These are phyloP conservation scores for Henricia sp. DNA, from an alignment of 53 echinoderm and acorn worm species.

Conservation along the genomic window DNA sequence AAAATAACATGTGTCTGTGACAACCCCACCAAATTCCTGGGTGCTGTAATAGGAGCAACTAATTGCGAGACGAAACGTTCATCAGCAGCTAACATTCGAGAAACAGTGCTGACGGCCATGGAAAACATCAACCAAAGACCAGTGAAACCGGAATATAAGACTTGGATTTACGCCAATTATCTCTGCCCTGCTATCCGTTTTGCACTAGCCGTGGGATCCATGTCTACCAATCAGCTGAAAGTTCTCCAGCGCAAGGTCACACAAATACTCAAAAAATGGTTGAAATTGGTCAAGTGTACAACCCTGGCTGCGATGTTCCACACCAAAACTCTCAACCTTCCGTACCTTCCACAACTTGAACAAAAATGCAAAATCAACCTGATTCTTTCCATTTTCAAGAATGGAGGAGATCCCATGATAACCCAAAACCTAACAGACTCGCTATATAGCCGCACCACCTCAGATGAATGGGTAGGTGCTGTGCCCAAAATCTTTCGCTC, in stretches of 20 bases:
- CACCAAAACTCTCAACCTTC: too few relatives aligned
- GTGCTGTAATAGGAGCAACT: background rate
- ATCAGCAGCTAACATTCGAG: background rate
- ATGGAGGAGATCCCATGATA: background rate
- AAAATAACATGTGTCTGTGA: background rate
- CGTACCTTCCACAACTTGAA: background rate
- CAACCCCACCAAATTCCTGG: constrained; percentile 1
- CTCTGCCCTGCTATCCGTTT: background rate
- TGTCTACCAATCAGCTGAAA: background rate
- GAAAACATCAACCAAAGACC: constrained; percentile 5
- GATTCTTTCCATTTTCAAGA: background rate
- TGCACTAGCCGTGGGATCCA: background rate
- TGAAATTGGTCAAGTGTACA: background rate
- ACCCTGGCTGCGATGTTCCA: background rate
- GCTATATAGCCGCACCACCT: background rate
- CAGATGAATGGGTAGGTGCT: background rate
- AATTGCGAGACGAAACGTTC: background rate
- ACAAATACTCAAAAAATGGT: background rate
- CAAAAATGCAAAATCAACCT: constrained; percentile 9
- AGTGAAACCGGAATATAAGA: background rate
- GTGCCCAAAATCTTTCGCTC: background rate
- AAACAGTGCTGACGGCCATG: background rate
- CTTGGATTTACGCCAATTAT: constrained; percentile 1
- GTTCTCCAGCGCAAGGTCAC: background rate
- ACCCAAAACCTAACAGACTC: background rate